Evolutionary conservation across 2,797 vertebrate genomes (phyloP).

Genomic region (Falco columbarius): DNA sequence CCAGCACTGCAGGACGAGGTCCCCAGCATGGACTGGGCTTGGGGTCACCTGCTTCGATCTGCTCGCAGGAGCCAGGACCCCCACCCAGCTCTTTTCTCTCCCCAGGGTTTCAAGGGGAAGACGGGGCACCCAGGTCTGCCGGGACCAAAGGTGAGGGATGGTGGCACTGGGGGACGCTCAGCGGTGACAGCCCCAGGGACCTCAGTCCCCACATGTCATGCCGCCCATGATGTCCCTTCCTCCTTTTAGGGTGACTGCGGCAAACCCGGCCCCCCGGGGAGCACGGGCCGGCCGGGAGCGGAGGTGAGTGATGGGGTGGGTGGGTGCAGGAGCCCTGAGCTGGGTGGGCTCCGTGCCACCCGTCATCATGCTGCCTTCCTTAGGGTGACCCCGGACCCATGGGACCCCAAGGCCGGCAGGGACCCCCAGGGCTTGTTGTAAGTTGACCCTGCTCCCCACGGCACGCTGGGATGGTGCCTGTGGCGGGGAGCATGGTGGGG

Average conservation of each 20-base stretch:
- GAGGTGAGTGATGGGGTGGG: conserved; percentile 78
- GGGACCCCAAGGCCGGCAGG: conserved; percentile 87
- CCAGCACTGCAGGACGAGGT: accelerated
- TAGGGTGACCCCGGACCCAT: conserved; percentile 90
- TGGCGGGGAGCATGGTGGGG: accelerated
- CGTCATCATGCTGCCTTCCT: not conserved
- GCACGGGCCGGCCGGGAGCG: conserved; percentile 83
- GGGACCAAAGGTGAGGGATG: conserved; percentile 85
- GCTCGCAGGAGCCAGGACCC: accelerated
- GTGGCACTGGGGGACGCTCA: not conserved
- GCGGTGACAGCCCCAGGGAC: not conserved
- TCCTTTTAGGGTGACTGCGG: conserved; percentile 88
- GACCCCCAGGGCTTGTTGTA: conserved; percentile 86
- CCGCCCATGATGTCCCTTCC: not conserved
- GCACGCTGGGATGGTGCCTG: accelerated
- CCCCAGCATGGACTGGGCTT: accelerated
- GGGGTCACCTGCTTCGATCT: not conserved
- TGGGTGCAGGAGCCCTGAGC: accelerated
- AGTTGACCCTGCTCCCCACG: conserved; percentile 42
- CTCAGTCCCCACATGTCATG: accelerated
- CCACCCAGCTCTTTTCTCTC: conserved; percentile 9
- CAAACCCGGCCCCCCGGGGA: conserved; percentile 85
- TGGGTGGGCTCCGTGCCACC: accelerated
- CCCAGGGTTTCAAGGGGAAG: conserved; percentile 95
- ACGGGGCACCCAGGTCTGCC: conserved; percentile 91